A percentile compares a stretch with the other conserved stretches of the same genome.
These are phyloP conservation scores for Canis aureus DNA, from an alignment of 2,113 vertebrate species.

Conservation along the genomic window DNA sequence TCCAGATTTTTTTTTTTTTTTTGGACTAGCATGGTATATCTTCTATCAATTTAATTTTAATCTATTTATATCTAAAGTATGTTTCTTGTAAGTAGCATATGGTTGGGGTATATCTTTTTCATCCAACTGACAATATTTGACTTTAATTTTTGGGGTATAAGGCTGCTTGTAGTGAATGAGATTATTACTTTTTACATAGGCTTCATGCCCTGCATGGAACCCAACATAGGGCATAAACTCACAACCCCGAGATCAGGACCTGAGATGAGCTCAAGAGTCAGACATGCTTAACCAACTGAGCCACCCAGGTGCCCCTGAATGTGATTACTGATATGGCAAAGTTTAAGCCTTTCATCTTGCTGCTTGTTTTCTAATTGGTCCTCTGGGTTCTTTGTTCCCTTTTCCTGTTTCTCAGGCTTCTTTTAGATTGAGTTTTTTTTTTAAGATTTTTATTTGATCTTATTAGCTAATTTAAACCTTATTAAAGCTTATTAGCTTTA, in stretches of 20 bases:
- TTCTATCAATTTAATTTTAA: conserved; percentile 17
- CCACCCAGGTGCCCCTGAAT: not conserved
- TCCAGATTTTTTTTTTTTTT: not conserved
- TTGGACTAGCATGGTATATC: not conserved
- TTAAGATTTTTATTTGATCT: too few species aligned
- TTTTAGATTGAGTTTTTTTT: not conserved
- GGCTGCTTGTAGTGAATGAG: not conserved
- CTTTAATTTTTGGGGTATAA: not conserved
- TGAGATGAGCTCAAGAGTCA: not conserved
- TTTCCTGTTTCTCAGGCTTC: not conserved
- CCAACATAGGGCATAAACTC: not conserved
- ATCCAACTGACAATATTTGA: not conserved
- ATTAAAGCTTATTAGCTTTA: not conserved
- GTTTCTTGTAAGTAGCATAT: not conserved
- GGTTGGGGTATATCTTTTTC: not conserved
- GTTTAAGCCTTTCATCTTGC: not conserved
- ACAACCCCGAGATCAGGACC: not conserved
- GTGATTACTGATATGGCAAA: not conserved
- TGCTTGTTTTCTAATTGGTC: not conserved
- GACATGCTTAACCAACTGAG: not conserved
- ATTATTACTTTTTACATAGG: not conserved
- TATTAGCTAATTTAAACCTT: not conserved
- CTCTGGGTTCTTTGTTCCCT: not conserved
- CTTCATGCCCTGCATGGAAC: not conserved
- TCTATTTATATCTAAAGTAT: not conserved